Evolutionary conservation across 1,140 invertebrate genomes (phyloP).

Genomic region (Zaprionus tsacasi): DNA sequence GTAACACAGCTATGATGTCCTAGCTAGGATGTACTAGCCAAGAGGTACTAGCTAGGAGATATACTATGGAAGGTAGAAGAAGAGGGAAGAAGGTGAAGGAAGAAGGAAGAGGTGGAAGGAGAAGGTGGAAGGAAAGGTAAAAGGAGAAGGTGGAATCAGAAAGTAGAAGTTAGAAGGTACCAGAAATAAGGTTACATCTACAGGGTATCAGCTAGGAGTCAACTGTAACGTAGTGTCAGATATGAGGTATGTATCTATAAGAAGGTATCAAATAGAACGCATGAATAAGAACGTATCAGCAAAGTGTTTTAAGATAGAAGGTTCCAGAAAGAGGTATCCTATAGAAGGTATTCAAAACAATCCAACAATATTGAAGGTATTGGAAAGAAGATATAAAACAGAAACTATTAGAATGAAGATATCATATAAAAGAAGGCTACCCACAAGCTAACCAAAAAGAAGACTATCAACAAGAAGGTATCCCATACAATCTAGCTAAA

Average conservation of each 20-base stretch:
- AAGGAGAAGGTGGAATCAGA: no score
- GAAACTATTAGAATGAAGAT: no score
- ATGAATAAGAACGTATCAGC: neutral
- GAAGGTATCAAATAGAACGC: neutral
- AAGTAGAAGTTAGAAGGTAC: neutral
- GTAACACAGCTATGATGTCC: no score
- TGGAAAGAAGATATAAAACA: no score
- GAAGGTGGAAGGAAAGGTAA: neutral
- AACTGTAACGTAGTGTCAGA: rapidly evolving
- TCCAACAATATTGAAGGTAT: no score
- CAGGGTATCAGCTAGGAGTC: neutral
- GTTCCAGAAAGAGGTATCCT: neutral
- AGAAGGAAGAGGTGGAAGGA: neutral
- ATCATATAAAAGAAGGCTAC: no score
- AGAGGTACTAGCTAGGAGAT: neutral
- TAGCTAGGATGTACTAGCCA: neutral
- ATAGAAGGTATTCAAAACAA: no score
- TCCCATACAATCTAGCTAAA: neutral
- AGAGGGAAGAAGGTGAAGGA: no score
- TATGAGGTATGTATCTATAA: neutral
- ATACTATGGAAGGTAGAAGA: neutral
- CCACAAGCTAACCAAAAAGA: no score
- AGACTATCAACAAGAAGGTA: neutral
- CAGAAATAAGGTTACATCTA: neutral
- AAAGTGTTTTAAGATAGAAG: neutral